Evolutionary conservation across 1,140 invertebrate species (phyloP).

Genomic region (Calliopsis andreniformis): DNA sequence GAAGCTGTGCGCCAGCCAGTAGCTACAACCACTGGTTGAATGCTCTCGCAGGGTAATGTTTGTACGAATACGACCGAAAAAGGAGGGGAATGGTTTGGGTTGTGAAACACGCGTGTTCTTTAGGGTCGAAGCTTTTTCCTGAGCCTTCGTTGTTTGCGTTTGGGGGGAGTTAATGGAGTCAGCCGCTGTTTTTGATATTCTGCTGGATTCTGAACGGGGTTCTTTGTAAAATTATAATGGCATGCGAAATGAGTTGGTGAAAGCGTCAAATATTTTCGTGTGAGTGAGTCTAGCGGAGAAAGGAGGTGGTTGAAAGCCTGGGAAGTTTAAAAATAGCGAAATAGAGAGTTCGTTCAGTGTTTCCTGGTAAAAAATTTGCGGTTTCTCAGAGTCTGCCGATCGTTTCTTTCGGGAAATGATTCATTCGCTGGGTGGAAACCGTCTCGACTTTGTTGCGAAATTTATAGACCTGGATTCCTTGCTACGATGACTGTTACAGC

Average conservation of each 20-base stretch:
- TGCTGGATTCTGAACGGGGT: no score
- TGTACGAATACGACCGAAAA: conserved; percentile 14
- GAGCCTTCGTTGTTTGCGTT: background rate
- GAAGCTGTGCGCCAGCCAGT: background rate
- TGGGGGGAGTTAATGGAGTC: no score
- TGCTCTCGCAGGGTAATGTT: conserved; percentile 25
- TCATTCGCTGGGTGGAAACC: background rate
- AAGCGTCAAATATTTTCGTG: background rate
- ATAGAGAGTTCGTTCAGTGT: background rate
- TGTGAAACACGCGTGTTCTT: background rate
- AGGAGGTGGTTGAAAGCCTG: background rate
- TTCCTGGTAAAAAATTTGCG: no score
- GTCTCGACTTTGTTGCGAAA: background rate
- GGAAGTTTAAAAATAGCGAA: background rate
- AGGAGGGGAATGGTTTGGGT: background rate
- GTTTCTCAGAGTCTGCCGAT: background rate
- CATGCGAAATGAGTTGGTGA: no score
- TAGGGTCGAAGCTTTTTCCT: background rate
- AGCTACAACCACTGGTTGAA: conserved; percentile 43
- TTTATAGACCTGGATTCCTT: background rate
- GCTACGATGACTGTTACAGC: background rate
- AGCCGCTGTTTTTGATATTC: no score
- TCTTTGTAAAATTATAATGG: background rate
- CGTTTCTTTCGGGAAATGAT: conserved; percentile 2
- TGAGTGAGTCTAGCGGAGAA: background rate